A percentile compares a stretch with the other conserved stretches of the same genome.
These are phyloP conservation scores for Drosophila basisetae DNA, from an alignment of 2,888 invertebrate species.

Conservation along the genomic window DNA sequence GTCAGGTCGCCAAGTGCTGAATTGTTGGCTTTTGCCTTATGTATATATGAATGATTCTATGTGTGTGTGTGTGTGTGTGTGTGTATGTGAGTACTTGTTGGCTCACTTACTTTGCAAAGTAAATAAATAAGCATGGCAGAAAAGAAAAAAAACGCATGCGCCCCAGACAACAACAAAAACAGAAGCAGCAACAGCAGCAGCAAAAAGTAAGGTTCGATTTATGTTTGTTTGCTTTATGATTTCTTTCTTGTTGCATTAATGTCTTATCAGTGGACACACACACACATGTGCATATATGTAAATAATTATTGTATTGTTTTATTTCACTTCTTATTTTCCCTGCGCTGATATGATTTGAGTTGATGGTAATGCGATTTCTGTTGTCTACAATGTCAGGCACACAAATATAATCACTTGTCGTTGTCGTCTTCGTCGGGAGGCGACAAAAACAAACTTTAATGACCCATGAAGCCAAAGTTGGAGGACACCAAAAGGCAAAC, in stretches of 20 bases:
- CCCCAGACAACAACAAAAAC: conserved; percentile 63
- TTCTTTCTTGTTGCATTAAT: conserved; percentile 32
- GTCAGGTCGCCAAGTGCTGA: conserved; percentile 53
- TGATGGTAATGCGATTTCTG: conserved; percentile 32
- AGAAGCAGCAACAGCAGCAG: conserved; percentile 1
- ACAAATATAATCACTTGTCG: conserved; percentile 45
- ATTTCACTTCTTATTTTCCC: conserved; percentile 10
- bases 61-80: conserved; percentile 25
- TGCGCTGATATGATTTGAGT: conserved; percentile 56
- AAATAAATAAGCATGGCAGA: conserved; percentile 59
- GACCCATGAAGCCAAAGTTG: conserved; percentile 51
- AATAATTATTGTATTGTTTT: conserved; percentile 1
- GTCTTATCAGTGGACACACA: conserved; percentile 62
- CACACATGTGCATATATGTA: conserved; percentile 13
- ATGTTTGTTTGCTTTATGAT: conserved; percentile 53
- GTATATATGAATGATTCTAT: conserved; percentile 38
- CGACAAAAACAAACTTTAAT: conserved; percentile 42
- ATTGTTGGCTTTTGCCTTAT: conserved; percentile 66
- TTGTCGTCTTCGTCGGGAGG: conserved; percentile 10
- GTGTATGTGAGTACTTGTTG: conserved; percentile 59
- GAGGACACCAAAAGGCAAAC: conserved; percentile 37
- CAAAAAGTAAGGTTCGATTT: conserved; percentile 22
- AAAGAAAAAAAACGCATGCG: conserved; percentile 60
- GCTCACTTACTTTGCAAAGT: conserved; percentile 58
- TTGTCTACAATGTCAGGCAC: conserved; percentile 9